Percentiles rank a stretch among this genome's conserved stretches.
Evolutionary conservation across 2,113 vertebrate genomes (phyloP).

Genomic region (Redunca redunca): DNA sequence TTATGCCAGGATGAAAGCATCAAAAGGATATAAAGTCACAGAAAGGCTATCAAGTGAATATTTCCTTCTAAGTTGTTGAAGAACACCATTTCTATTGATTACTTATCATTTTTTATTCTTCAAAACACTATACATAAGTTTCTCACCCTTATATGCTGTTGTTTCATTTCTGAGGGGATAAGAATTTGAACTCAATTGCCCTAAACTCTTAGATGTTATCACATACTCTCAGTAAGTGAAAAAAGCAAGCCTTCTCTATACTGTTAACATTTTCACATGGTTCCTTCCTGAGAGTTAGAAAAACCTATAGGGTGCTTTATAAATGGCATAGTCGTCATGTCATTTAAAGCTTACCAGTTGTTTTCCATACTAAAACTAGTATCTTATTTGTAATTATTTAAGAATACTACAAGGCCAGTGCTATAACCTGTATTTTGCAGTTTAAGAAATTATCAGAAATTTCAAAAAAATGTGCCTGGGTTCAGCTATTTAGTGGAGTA

Average conservation of each 20-base stretch:
- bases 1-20: background rate
- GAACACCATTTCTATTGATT: background rate
- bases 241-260: background rate
- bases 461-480: background rate
- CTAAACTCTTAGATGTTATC: background rate
- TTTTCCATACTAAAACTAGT: background rate
- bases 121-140: background rate
- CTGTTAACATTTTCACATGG: background rate
- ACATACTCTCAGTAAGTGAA: background rate
- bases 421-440: background rate
- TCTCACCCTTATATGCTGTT: background rate
- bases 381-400: background rate
- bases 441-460: background rate
- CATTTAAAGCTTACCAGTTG: background rate
- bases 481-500: background rate
- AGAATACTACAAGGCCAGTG: background rate
- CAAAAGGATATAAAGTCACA: background rate
- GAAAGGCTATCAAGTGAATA: background rate
- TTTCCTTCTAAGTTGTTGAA: background rate
- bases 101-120: background rate
- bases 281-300: background rate
- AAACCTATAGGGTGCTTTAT: background rate
- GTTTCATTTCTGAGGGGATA: background rate
- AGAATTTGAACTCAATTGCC: background rate
- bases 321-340: background rate